Percentiles rank a stretch among this genome's conserved stretches.
Conservation (phyloP, 2,888 invertebrate species). For the Aricia artaxerxes region DNA sequence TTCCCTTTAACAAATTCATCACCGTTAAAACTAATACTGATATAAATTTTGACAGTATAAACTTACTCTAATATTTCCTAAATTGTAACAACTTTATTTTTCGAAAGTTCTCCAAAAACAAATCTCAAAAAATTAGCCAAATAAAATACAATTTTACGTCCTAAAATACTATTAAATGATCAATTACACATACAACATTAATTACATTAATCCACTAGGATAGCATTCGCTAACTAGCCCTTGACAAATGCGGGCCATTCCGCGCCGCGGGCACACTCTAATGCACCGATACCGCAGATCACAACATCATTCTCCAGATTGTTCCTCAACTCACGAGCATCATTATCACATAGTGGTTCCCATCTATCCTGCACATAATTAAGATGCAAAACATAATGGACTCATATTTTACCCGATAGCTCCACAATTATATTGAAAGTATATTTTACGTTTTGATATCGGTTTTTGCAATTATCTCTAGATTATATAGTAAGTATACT, state of each 20-base stretch:
- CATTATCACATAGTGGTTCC: conserved; percentile 59
- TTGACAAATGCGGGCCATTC: conserved; percentile 53
- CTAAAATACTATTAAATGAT: not conserved
- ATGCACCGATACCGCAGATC: conserved; percentile 38
- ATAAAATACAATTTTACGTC: not conserved
- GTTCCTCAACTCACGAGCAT: conserved; percentile 61
- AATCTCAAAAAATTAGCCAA: not conserved
- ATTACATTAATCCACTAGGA: conserved; percentile 5
- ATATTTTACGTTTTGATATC: not conserved
- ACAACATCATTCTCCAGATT: conserved; percentile 49
- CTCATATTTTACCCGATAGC: conserved; percentile 13
- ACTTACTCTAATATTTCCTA: no score
- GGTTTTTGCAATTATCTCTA: not conserved
- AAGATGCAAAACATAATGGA: conserved; percentile 51
- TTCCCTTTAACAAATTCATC: no score
- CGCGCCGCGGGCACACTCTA: conserved; percentile 44
- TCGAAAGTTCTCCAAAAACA: no score
- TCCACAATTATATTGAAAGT: not conserved
- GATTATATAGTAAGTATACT: no score
- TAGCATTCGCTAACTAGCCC: conserved; percentile 33
- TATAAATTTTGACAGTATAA: no score
- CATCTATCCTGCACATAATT: conserved; percentile 68
- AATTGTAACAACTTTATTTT: no score
- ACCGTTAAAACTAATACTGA: no score
- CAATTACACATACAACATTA: not conserved